Evolutionary conservation across 2,797 vertebrate species (phyloP), one percentile per base, ranked within the genome.

Genomic region (Pipistrellus pipistrellus): DNA sequence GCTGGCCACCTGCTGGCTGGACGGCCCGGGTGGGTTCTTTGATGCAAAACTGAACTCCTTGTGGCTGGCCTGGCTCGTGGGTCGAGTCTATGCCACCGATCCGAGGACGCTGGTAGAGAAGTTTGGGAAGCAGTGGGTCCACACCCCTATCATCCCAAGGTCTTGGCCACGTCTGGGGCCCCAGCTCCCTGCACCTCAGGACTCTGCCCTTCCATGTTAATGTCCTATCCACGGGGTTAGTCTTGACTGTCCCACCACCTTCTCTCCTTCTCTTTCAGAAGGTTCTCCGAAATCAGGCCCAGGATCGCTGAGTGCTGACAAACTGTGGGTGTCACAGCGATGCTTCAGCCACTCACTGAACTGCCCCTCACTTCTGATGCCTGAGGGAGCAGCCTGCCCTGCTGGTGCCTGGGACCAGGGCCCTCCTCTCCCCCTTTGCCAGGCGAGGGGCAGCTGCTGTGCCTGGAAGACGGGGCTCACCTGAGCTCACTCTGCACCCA

Each of bases 71-170:
- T 76, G 73, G 46, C 48, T 53, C 3, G 1, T 21, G n/a, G 48
- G 20, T 14, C 25, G 48, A 14, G 98, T 98, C 9, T 98, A 98
- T 30, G 98, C 98, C 77, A 98, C 98, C 83, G 97, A 98, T 95
- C 96, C 98, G 76, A 98, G 98, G 93, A 98, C 98, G 10, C 98
- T 98, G 17, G 98, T 98, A 69, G 98, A 98, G 93, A 98, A 98
- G 8, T 98, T 98, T 18, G 98, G 98, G 73, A 98, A 98, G 92
- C 97, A 97, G 0, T 98, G 98, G 98, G 98, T 98, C 0, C 98
- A 98, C 14, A 97, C 97, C 76, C 98, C 98, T 2, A 98, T 98
- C 95, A 98, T 98, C n/a, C 98, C 83, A 98, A 98, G 92, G 98
- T 98, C 69, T 55, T 98, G 92, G 98, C 98, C 73, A 98, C 98